Evolutionary conservation across 2,888 invertebrate genomes (phyloP), one percentile per base, ranked within the genome.

Genomic region (Hypsopygia costalis): DNA sequence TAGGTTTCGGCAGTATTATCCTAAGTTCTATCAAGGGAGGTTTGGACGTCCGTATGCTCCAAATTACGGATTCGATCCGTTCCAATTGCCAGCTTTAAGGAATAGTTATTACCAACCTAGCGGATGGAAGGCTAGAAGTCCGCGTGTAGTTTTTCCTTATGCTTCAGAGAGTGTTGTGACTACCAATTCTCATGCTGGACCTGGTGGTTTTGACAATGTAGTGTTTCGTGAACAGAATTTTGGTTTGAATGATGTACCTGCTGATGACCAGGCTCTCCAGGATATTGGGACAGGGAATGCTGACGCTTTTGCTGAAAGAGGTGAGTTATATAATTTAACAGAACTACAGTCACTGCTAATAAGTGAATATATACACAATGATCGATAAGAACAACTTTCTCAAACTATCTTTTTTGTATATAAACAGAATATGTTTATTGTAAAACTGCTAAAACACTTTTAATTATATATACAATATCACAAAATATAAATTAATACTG

Each of bases 251-350:
- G 92, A 92, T 45, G 69, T 92, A 34, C 86, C 88, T 0, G 77
- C 89, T 16, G 91, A 91, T 51, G 92, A 92, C 12, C 89, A 90
- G 48, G 90, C 87, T 46, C 69, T 93, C 31, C 94, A 94, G 80
- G 93, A 94, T 59, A 78, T 92, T 40, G 89, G 80, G 6, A 83
- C 89, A 7, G 90, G 88, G 6, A 77, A 79, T 1, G 81, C 77
- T 27, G 81, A 87, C 41, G 90, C 89, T 32, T 90, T 91, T 55
- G 88, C 92, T 50, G 93, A 93, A 59, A 90, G 93, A 89, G 93
- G 93, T 93, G 78, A 88, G 92, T 80, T 34, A 29, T 6, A 25
- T 32, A 31, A 12, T 31, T 31, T 30, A 6, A 11, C 3, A 30
- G n/a, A n/a, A n/a, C n/a, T n/a, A n/a, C n/a, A n/a, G n/a, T n/a